Base-by-base conservation (phyloP, 2,113 vertebrate genomes). In the Ictidomys tridecemlineatus region DNA sequence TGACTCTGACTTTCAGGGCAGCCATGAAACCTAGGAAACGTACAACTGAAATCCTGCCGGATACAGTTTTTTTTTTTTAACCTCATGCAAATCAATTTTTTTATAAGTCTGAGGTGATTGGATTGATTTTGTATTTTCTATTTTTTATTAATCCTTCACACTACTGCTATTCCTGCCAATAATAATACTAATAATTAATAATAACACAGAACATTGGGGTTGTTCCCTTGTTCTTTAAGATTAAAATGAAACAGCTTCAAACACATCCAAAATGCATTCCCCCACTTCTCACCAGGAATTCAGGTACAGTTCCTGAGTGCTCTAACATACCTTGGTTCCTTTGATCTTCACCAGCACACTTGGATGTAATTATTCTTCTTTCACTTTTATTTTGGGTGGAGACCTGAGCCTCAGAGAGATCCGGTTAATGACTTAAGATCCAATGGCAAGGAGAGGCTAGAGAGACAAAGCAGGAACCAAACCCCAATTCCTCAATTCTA, bases 71-170 rank as follows among this genome's bases (percentile, higher is more conserved):
- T 45, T 45, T 45, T 45, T 45, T 45, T 45, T 45, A 9, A 72
- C 73, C n/a, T 76, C 42, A 9, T 24, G 51, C 14, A 70, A 70
- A 63, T 61, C 37, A 88, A 53, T 45, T 53, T 37, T 83, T 61
- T 77, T 42, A 22, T 20, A 61, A 32, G 26, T 73, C 18, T 34
- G 48, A 91, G 39, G 30, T 39, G 3, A 83, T 73, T 45, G 42
- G 58, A 34, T 70, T 93, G 26, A 77, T 74, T 82, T 93, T n/a
- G 42, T 58, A 32, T 84, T 92, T 87, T 95, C 69, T 39, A 2
- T 26, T 94, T 87, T 88, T 51, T 83, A 8, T 7, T 89, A 17
- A 42, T 30, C 18, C 18, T 70, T 39, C 51, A 80, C 5, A 34
- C 61, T 53, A 32, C 28, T 79, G 16, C 65, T 69, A 34, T 74